Conservation (phyloP, 1,140 invertebrate genomes). For the Scylla paramamosain region DNA sequence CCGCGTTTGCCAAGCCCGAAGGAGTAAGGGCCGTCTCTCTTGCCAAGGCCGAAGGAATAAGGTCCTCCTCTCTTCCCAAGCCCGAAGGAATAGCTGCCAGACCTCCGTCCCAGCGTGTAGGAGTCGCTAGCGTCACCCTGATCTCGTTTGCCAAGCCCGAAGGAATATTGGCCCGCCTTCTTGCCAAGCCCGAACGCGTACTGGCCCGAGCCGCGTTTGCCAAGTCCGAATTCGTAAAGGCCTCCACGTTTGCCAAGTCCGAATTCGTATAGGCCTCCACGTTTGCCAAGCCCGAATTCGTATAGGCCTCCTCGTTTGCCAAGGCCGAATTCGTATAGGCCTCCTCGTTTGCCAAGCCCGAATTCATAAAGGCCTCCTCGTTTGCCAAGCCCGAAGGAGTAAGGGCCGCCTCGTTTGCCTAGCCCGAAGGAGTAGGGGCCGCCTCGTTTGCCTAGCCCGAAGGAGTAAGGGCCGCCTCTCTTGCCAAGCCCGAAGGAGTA, state of each 20-base stretch:
- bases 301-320: constrained; percentile 6
- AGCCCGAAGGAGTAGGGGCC: constrained; percentile 65
- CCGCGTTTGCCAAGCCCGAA: constrained; percentile 64
- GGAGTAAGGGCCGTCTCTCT: neutral
- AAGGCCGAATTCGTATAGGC: constrained; percentile 22
- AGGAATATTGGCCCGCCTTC: constrained; percentile 56
- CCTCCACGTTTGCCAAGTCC: neutral
- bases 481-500: constrained; percentile 59
- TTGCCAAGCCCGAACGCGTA: constrained; percentile 63
- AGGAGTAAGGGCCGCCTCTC: neutral
- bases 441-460: constrained; percentile 42
- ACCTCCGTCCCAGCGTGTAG: neutral
- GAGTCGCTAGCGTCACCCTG: neutral
- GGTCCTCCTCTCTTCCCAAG: constrained; percentile 24
- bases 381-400: constrained; percentile 66
- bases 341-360: constrained; percentile 42
- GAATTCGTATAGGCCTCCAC: neutral
- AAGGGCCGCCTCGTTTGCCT: constrained; percentile 39
- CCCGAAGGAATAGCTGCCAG: constrained; percentile 48
- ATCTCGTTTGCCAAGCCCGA: constrained; percentile 55
- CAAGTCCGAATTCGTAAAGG: constrained; percentile 28
- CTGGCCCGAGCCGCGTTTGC: neutral
- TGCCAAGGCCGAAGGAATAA: constrained; percentile 36
- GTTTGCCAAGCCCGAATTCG: constrained; percentile 58
- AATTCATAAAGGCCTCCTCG: constrained; percentile 53